Percentiles rank a stretch among this genome's conserved stretches.
Conservation (phyloP, 2,113 vertebrate species). For the Maccullochella peelii region DNA sequence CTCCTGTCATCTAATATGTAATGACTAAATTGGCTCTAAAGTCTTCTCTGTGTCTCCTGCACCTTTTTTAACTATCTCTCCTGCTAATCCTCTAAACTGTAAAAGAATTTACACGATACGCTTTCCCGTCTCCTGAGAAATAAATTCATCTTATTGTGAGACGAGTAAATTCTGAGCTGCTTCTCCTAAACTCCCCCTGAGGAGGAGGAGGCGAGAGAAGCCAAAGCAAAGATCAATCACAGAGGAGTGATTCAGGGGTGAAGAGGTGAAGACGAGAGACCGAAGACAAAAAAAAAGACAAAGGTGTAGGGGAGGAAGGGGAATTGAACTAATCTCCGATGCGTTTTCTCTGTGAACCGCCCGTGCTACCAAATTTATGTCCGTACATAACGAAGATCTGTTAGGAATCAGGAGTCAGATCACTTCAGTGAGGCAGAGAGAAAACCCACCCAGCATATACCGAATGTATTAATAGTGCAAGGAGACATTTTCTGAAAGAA, state of each 20-base stretch:
- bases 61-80: no score
- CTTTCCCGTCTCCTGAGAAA: neutral
- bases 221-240: constrained; percentile 15
- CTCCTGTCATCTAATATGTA: neutral
- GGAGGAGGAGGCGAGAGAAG: neutral
- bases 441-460: no score
- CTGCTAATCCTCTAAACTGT: constrained; percentile 5
- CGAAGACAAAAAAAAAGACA: neutral
- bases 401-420: no score
- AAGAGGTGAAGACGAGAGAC: neutral
- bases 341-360: neutral
- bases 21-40: neutral
- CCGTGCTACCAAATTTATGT: neutral
- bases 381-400: neutral
- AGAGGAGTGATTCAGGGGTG: neutral
- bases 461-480: no score
- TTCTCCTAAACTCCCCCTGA: neutral
- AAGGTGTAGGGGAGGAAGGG: neutral
- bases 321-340: neutral
- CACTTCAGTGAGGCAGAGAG: no score
- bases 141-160: neutral
- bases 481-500: no score
- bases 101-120: neutral
- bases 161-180: neutral
- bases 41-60: neutral